phyloP scores from a whole-genome alignment of 2,888 invertebrate genomes.

The Leptura quadrifasciata region DNA sequence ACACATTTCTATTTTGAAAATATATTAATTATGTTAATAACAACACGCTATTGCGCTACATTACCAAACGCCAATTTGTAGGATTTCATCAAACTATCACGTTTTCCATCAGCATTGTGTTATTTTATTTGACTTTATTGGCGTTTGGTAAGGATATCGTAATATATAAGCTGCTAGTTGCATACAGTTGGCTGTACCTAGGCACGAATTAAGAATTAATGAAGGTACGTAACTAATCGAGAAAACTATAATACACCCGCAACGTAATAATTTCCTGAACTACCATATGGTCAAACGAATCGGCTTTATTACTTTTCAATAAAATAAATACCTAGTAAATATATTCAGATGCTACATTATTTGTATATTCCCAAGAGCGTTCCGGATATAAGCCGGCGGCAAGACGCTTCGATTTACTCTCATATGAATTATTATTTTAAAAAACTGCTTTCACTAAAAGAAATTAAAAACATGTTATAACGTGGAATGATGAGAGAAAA shows the following conservation, averaged over 20 bases:
- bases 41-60: not conserved
- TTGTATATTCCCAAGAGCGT: too few relatives aligned
- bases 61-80: constrained; percentile 14
- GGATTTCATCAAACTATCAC: constrained; percentile 31
- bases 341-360: too few relatives aligned
- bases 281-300: not conserved
- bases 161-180: constrained; percentile 1
- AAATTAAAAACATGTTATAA: too few relatives aligned
- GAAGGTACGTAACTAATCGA: not conserved
- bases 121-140: constrained; percentile 13
- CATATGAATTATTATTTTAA: too few relatives aligned
- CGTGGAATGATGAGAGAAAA: too few relatives aligned
- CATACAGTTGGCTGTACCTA: not conserved
- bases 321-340: too few relatives aligned
- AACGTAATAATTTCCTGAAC: not conserved
- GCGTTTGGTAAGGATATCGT: constrained; percentile 11
- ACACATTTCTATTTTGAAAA: constrained; percentile 22
- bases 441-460: too few relatives aligned
- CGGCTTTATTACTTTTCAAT: too few relatives aligned
- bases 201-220: not conserved
- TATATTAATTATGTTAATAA: constrained; percentile 31
- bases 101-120: constrained; percentile 15
- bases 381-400: too few relatives aligned
- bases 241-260: not conserved
- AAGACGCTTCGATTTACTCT: too few relatives aligned